A percentile compares a stretch with the other conserved stretches of the same genome.
Evolutionary conservation across 1,140 invertebrate species (phyloP).

Genomic region (Microplitis mediator): DNA sequence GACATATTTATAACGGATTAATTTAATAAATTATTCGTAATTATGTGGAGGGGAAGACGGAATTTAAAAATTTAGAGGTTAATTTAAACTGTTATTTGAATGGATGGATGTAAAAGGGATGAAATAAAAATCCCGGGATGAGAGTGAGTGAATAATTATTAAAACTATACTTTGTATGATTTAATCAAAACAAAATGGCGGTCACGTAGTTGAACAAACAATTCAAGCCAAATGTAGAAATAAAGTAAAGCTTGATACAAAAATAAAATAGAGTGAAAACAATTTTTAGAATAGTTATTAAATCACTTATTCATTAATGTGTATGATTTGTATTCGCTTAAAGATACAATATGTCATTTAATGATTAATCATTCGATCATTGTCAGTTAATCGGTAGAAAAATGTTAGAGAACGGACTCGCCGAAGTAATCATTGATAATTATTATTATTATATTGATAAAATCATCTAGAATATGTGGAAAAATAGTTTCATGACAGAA

Average conservation of each 20-base stretch:
- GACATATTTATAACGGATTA: slow-evolving; percentile 33
- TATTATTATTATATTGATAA: too few species aligned
- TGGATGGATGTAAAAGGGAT: too few species aligned
- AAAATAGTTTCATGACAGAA: slow-evolving; percentile 15
- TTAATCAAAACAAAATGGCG: background rate
- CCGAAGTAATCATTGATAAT: too few species aligned
- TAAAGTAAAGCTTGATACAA: background rate
- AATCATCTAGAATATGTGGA: too few species aligned
- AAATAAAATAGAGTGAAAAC: too few species aligned
- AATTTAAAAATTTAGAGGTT: background rate
- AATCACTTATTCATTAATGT: background rate
- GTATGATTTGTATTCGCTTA: too few species aligned
- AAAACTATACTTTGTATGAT: background rate
- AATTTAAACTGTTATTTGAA: too few species aligned
- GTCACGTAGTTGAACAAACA: background rate
- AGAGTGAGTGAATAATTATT: slow-evolving; percentile 4
- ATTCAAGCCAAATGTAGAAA: background rate
- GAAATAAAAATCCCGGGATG: background rate
- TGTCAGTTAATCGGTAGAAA: too few species aligned
- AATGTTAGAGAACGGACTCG: too few species aligned
- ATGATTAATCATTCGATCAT: too few species aligned
- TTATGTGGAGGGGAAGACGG: slow-evolving; percentile 6
- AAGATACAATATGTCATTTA: too few species aligned
- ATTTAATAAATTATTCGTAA: slow-evolving; percentile 36
- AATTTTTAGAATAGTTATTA: background rate